Conservation (phyloP, 2,113 vertebrate species). For the Paracanthobrama guichenoti region DNA sequence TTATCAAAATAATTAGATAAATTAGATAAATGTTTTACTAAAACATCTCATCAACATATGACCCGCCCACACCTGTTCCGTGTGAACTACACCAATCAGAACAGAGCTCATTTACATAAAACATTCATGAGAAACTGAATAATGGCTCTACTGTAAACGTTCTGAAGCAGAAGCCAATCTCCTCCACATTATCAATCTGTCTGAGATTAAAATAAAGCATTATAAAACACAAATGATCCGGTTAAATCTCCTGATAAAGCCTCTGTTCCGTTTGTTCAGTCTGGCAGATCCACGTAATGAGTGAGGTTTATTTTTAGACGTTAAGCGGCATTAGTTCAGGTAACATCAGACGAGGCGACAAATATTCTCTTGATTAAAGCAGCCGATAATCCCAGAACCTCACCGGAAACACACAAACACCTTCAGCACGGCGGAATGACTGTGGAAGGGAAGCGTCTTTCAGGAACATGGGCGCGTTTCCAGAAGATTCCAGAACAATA, state of each 20-base stretch:
- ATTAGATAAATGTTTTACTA: too few species aligned
- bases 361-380: conserved; percentile 71
- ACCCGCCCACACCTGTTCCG: not conserved
- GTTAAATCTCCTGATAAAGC: conserved; percentile 23
- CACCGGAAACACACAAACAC: not conserved
- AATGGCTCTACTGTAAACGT: not conserved
- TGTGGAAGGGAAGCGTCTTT: not conserved
- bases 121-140: not conserved
- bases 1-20: not conserved
- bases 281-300: conserved; percentile 34
- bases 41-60: not conserved
- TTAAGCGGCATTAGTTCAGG: conserved; percentile 56
- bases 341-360: conserved; percentile 58
- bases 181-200: conserved; percentile 2
- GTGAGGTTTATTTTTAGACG: conserved; percentile 51
- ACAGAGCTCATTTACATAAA: conserved; percentile 5
- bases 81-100: not conserved
- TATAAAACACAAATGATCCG: conserved; percentile 59
- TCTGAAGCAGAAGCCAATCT: conserved; percentile 1
- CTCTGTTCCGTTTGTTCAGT: not conserved
- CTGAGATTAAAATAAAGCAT: conserved; percentile 8
- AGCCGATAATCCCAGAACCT: conserved; percentile 63
- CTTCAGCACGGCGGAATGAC: not conserved
- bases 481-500: not conserved
- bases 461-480: not conserved